Evolutionary conservation across 2,888 invertebrate genomes (phyloP).

Genomic region (Silvanus unidentatus): DNA sequence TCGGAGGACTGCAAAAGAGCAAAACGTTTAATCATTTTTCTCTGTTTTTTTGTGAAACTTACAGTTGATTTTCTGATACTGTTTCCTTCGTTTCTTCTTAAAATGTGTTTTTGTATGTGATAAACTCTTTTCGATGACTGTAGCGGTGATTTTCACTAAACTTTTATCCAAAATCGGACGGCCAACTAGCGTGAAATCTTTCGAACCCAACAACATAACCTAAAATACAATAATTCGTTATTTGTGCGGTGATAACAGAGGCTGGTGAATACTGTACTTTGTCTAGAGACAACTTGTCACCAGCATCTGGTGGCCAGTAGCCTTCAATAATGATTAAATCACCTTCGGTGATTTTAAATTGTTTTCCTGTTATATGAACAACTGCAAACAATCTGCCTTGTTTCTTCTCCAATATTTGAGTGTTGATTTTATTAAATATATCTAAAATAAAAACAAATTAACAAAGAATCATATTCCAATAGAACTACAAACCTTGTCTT

Average conservation of each 20-base stretch:
- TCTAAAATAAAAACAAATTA: constrained; percentile 37
- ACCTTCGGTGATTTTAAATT: constrained; percentile 79
- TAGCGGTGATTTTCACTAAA: constrained; percentile 69
- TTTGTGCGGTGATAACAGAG: neutral
- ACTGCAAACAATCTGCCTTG: constrained; percentile 73
- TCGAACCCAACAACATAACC: constrained; percentile 68
- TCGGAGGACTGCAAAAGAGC: constrained; percentile 50
- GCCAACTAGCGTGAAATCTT: constrained; percentile 77
- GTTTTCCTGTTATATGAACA: constrained; percentile 74
- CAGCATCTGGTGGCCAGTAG: constrained; percentile 74
- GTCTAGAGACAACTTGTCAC: constrained; percentile 73
- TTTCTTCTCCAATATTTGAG: constrained; percentile 51
- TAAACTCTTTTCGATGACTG: constrained; percentile 76
- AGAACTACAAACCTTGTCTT: constrained; percentile 32
- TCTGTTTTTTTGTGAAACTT: constrained; percentile 32
- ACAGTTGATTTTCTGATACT: constrained; percentile 70
- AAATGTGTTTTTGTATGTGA: constrained; percentile 75
- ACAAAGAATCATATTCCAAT: neutral
- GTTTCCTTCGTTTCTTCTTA: constrained; percentile 70
- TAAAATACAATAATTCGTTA: too few relatives aligned
- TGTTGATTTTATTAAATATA: constrained; percentile 59
- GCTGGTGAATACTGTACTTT: constrained; percentile 56
- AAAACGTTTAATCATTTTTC: neutral
- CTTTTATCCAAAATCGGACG: constrained; percentile 70
- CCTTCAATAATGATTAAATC: constrained; percentile 79